Evolutionary conservation across 2,888 invertebrate species (phyloP), one percentile per base, ranked within the genome.

Genomic region (Adelphocoris suturalis): DNA sequence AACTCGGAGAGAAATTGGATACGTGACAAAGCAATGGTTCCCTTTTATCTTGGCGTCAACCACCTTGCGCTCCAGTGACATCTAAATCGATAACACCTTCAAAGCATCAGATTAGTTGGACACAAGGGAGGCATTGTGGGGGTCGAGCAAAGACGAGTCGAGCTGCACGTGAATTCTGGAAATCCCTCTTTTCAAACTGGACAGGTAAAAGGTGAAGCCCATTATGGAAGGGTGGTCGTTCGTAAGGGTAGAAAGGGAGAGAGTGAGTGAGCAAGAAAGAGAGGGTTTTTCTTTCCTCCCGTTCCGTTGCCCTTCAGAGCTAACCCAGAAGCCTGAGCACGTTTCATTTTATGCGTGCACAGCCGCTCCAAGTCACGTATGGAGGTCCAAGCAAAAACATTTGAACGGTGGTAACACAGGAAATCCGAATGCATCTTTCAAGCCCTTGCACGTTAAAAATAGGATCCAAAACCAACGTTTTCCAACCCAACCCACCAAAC

Each of bases 81-180:
- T 48, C 46, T 80, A n/a, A 82, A 82, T 82, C 82, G 82, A 82
- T 82, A 82, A 48, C 48, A 82, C 82, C 82, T 82, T 82, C 48
- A 82, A 48, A 52, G 82, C 19, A 19, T 16, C 47, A 82, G 82
- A 82, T 82, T 48, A 80, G 80, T 80, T 80, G 46, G 48, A 46
- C 48, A 80, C 46, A 48, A 37, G 46, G 80, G n/a, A n/a, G 37
- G 19, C n/a, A 80, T 68, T 68, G 68, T 68, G 68, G 68, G 68
- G n/a, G n/a, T n/a, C n/a, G n/a, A n/a, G n/a, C n/a, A n/a, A n/a
- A n/a, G n/a, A n/a, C n/a, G n/a, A n/a, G 9, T 23, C 11, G 68
- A 68, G 68, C 19, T 68, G 68, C 68, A 68, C 68, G 68, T 68
- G 68, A 68, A 68, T 68, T 68, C 68, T 68, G 68, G 68, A 68